These are phyloP conservation scores for Heterodera carotae DNA, from an alignment of 1,140 invertebrate species.

Conservation along the genomic window DNA sequence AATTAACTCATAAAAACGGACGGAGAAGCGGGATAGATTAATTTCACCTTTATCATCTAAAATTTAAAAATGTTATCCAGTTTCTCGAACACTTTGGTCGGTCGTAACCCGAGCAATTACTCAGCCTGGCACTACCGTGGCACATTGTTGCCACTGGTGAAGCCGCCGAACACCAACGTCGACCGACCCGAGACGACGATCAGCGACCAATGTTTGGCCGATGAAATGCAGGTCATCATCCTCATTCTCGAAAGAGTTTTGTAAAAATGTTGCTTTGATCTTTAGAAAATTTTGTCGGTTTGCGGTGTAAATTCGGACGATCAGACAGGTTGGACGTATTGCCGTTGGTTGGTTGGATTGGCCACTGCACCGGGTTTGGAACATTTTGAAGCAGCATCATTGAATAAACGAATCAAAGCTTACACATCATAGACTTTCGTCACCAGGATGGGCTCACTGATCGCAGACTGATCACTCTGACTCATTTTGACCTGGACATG, in stretches of 20 bases:
- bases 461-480: background rate
- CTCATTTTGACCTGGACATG: slow-evolving; percentile 13
- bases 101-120: slow-evolving; percentile 34
- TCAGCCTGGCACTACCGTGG: slow-evolving; percentile 30
- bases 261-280: background rate
- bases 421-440: background rate
- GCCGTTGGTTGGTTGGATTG: slow-evolving; percentile 45
- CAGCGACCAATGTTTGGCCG: slow-evolving; percentile 42
- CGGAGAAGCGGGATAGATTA: background rate
- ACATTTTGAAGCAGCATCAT: background rate
- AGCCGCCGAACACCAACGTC: slow-evolving; percentile 12
- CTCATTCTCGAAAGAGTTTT: slow-evolving; percentile 21
- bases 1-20: too few relatives aligned
- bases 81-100: slow-evolving; percentile 38
- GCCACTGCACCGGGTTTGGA: slow-evolving; percentile 19
- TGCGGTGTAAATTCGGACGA: slow-evolving; percentile 49
- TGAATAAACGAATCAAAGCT: slow-evolving; percentile 37
- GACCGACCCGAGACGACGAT: slow-evolving; percentile 1
- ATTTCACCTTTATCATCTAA: too few relatives aligned
- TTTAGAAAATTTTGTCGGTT: slow-evolving; percentile 47
- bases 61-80: slow-evolving; percentile 9
- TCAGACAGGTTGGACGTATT: slow-evolving; percentile 56
- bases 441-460: background rate
- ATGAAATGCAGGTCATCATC: slow-evolving; percentile 40
- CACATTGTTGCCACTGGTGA: slow-evolving; percentile 34